Evolutionary conservation across 2,888 invertebrate genomes (phyloP), one percentile per base, ranked within the genome.

Genomic region (Cacoxenus indagator): DNA sequence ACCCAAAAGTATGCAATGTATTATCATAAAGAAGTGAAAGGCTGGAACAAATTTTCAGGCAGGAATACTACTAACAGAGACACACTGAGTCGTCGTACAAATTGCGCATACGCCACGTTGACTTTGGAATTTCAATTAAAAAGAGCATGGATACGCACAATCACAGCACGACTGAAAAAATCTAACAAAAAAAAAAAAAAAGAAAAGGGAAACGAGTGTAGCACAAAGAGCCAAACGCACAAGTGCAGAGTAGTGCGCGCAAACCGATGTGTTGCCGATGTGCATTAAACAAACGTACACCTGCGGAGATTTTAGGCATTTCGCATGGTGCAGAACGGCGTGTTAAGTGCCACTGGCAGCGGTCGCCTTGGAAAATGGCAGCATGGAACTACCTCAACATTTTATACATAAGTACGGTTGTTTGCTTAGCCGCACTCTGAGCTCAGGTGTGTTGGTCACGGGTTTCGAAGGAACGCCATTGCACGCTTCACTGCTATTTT

Each of bases 121-220:
- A n/a, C 14, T 17, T 48, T 17, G 48, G 48, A 48, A 48, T 48
- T 48, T 48, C n/a, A 48, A 48, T 48, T 48, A 48, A 48, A 48
- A 19, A 14, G 2, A 14, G 9, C 37, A 14, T 4, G 37, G 8
- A 37, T 14, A 37, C 14, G 37, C 37, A 14, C 37, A 37, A 37
- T 11, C 14, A 37, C 9, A 37, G 14, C 2, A 11, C 17, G 48
- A n/a, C 17, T 6, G 19, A 14, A n/a, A n/a, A n/a, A 48, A 1
- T 4, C 9, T 11, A 6, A 17, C 6, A 48, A 6, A 14, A n/a
- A 48, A n/a, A 11, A 2, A 48, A n/a, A 48, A n/a, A 46, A 9
- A 46, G 46, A 17, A 48, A 48, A 48, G 17, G 48, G 19, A n/a
- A 48, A 48, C 5, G 19, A n/a, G 6, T 3, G 17, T 6, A 48